Conservation (phyloP, 2,888 invertebrate genomes). For the Mechanitis mazaeus region DNA sequence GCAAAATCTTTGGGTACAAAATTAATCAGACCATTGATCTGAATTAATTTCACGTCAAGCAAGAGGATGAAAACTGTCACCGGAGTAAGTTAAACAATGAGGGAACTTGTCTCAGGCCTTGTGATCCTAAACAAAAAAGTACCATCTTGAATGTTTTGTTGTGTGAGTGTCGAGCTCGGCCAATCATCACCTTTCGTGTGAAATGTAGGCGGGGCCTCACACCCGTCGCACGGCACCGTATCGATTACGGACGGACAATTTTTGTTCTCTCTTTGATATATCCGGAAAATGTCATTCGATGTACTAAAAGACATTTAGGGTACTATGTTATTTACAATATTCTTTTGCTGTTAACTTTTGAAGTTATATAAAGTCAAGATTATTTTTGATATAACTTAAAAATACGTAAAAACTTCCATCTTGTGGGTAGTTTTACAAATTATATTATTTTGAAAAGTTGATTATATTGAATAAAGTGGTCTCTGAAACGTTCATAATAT, state of each 20-base stretch:
- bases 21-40: too few species aligned
- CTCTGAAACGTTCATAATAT: too few species aligned
- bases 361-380: too few species aligned
- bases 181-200: constrained; percentile 73
- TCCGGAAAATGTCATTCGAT: constrained; percentile 5
- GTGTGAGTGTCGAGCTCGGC: constrained; percentile 44
- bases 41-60: too few species aligned
- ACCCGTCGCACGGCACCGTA: constrained; percentile 49
- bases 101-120: constrained; percentile 1
- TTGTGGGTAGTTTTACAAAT: too few species aligned
- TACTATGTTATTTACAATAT: too few species aligned
- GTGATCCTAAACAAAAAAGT: constrained; percentile 1
- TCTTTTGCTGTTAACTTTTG: too few species aligned
- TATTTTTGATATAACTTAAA: background rate
- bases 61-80: background rate
- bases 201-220: constrained; percentile 68
- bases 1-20: too few species aligned
- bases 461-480: too few species aligned
- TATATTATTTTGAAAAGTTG: too few species aligned
- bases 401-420: too few species aligned
- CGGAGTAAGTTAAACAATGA: constrained; percentile 1
- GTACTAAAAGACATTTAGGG: background rate
- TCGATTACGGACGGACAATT: constrained; percentile 43
- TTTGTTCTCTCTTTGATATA: constrained; percentile 15
- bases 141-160: constrained; percentile 18